phyloP scores from a whole-genome alignment of 2,888 invertebrate species.

The Camponotus fellah region DNA sequence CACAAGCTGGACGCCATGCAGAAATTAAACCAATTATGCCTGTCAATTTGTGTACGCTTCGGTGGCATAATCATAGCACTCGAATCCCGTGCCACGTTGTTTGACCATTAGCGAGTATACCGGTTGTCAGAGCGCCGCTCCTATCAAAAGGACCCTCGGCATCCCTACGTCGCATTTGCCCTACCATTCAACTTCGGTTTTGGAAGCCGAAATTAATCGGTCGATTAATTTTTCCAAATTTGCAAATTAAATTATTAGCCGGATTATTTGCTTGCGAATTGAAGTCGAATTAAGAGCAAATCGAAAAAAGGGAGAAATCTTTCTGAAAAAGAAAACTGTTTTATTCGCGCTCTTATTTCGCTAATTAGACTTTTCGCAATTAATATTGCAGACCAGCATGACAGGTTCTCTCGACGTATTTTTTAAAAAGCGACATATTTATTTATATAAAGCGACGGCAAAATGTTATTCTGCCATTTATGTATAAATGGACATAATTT shows the following conservation, averaged over 20 bases:
- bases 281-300: not conserved
- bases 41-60: conserved; percentile 78
- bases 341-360: not conserved
- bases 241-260: not conserved
- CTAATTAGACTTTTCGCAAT: conserved; percentile 13
- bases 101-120: conserved; percentile 80
- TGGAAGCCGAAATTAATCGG: conserved; percentile 65
- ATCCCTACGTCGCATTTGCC: conserved; percentile 69
- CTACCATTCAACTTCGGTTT: conserved; percentile 68
- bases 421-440: not conserved
- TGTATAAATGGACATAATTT: conserved; percentile 2
- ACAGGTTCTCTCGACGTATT: not conserved
- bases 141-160: conserved; percentile 71
- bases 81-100: conserved; percentile 77
- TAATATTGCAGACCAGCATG: not conserved
- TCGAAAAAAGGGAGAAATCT: not conserved
- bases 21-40: conserved; percentile 81
- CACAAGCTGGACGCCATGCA: conserved; percentile 47
- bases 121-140: conserved; percentile 64
- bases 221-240: conserved; percentile 51
- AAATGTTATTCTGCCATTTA: not conserved
- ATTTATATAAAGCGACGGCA: not conserved
- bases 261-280: conserved; percentile 5
- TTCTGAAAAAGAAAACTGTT: not conserved
- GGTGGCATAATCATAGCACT: conserved; percentile 78